Evolutionary conservation across 2,888 invertebrate species (phyloP), one percentile per base, ranked within the genome.

Genomic region (Kuschelorhynchus macadamiae): DNA sequence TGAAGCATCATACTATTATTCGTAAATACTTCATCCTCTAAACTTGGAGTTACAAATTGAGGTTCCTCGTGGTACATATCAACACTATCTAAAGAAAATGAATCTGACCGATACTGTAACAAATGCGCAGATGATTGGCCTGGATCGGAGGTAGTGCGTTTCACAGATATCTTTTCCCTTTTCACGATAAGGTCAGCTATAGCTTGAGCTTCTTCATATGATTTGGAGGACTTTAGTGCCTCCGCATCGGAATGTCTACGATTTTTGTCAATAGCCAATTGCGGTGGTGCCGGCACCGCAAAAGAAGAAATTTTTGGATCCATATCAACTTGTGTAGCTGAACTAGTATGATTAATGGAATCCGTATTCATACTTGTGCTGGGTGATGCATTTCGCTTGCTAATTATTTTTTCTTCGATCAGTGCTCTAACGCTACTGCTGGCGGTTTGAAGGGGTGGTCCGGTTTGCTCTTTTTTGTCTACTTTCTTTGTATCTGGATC

Each of bases 341-440:
- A 67, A 2, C 64, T 46, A 16, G 64, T 67, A 47, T 62, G 63
- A 14, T 71, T 39, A 73, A 72, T 61, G 69, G 68, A 62, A 76
- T 67, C 46, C 74, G 57, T 25, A 25, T 17, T 36, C 11, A 7
- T 7, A 16, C 17, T 20, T 7, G 63, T 67, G 65, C 78, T 74
- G 14, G 81, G 78, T 42, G 78, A 80, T 42, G 90, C 90, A 57
- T 85, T 89, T 77, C 95, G 87, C 76, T 95, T 94, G 81, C 93
- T 95, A 75, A 95, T 96, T 74, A 96, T 96, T 84, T 96, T 96
- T 82, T 96, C 96, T 85, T 95, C 95, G 74, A 96, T 96, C 46
- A 96, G 87, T 8, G 96, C 95, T 67, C 96, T 87, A 4, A 96
- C 95, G 66, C 94, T 95, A 70, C 95, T 92, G 73, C 95, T 95